These are phyloP conservation scores for Phycodurus eques DNA, from an alignment of 2,113 vertebrate genomes.

Conservation along the genomic window DNA sequence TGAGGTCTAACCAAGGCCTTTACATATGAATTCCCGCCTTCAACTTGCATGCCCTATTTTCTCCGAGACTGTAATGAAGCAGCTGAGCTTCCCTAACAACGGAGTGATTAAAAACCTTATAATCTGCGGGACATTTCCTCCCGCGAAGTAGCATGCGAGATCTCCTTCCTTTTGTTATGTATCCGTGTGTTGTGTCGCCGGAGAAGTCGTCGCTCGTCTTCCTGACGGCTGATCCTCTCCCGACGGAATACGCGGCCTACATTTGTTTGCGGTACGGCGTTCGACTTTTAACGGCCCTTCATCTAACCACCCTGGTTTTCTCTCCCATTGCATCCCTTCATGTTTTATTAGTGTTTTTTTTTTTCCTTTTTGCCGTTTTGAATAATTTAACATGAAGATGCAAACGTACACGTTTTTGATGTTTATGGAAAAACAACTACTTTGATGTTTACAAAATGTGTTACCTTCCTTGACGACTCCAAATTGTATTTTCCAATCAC, in stretches of 20 bases:
- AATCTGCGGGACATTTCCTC: constrained; percentile 23
- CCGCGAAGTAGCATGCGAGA: constrained; percentile 19
- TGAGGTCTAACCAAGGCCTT: not conserved
- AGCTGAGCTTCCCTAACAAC: constrained; percentile 32
- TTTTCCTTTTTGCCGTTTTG: not conserved
- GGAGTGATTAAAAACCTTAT: constrained; percentile 49
- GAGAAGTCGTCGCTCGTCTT: constrained; percentile 42
- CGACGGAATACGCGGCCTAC: constrained; percentile 69
- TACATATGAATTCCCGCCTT: not conserved
- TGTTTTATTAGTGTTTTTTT: too few relatives aligned
- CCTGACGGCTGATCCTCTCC: constrained; percentile 50
- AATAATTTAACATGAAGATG: not conserved
- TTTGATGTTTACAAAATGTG: too few relatives aligned
- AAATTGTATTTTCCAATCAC: too few relatives aligned
- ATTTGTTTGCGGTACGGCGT: constrained; percentile 61
- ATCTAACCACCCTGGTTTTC: constrained; percentile 20
- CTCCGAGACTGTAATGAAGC: constrained; percentile 35
- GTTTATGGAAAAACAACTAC: too few relatives aligned
- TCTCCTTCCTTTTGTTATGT: constrained; percentile 30
- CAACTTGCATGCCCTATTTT: constrained; percentile 16
- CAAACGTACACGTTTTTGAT: not conserved
- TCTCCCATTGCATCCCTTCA: not conserved
- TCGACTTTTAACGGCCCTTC: constrained; percentile 15
- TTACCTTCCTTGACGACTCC: too few relatives aligned
- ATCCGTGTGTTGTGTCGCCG: constrained; percentile 45